Conservation (phyloP, 2,888 invertebrate genomes). For the Furcula furcula region DNA sequence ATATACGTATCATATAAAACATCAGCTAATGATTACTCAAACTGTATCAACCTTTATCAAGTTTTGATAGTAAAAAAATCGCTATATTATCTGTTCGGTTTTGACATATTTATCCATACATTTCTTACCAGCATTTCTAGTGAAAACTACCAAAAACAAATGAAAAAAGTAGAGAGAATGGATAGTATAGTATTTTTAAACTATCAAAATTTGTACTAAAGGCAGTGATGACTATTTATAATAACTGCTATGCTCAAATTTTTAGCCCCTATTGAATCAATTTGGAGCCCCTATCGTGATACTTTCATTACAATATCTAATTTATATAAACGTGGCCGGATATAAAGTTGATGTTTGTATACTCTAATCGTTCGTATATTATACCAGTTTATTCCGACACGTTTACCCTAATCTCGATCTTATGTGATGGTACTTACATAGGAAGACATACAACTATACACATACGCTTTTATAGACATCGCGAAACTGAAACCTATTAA, state of each 20-base stretch:
- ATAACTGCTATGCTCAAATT: conserved; percentile 52
- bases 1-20: conserved; percentile 63
- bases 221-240: conserved; percentile 48
- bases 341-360: conserved; percentile 56
- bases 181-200: no score
- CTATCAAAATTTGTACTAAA: no score
- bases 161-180: no score
- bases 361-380: conserved; percentile 54
- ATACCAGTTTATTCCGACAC: conserved; percentile 45
- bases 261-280: no score
- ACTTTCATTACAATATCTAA: conserved; percentile 55
- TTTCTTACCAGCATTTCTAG: no score
- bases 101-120: no score
- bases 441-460: conserved; percentile 78
- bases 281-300: conserved; percentile 59
- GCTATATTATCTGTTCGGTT: no score
- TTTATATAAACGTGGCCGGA: conserved; percentile 66
- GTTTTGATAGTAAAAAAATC: no score
- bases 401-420: conserved; percentile 53
- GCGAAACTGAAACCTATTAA: conserved; percentile 42
- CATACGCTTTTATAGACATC: conserved; percentile 53
- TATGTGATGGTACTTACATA: conserved; percentile 70
- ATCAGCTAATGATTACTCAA: conserved; percentile 53
- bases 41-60: no score
- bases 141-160: no score